Evolutionary conservation across 2,113 vertebrate species (phyloP).

Genomic region (Lophius piscatorius): DNA sequence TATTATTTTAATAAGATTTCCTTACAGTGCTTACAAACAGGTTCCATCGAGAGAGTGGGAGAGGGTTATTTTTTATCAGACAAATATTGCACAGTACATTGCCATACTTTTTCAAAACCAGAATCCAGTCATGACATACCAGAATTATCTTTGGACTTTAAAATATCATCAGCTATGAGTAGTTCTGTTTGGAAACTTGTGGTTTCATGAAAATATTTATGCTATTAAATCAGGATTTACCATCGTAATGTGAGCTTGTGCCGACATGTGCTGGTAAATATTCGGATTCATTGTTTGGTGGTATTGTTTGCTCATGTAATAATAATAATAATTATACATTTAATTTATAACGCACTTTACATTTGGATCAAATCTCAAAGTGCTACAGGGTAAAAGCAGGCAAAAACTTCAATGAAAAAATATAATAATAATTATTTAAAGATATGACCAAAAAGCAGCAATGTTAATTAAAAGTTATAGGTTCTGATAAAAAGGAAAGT

Average conservation of each 20-base stretch:
- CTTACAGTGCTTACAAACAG: constrained; percentile 10
- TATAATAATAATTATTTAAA: no score
- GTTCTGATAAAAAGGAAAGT: no score
- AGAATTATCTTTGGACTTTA: constrained; percentile 5
- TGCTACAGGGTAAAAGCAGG: no score
- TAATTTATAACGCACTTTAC: no score
- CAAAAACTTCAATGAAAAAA: no score
- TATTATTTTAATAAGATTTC: constrained; percentile 17
- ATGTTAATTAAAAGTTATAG: no score
- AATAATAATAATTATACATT: no score
- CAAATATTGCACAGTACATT: constrained; percentile 35
- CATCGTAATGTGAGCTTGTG: constrained; percentile 28
- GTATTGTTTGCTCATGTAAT: not conserved
- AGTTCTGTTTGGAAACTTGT: not conserved
- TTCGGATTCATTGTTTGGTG: constrained; percentile 42
- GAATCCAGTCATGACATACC: constrained; percentile 24
- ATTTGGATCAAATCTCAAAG: no score
- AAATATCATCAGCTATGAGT: constrained; percentile 12
- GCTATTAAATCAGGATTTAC: constrained; percentile 40
- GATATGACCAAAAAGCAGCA: no score
- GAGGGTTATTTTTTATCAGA: constrained; percentile 24
- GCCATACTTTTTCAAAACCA: constrained; percentile 12
- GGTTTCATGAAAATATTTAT: constrained; percentile 13
- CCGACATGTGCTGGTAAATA: constrained; percentile 28
- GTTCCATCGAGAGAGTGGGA: constrained; percentile 1